Base-by-base conservation (phyloP, 2,113 vertebrate species). In the Cheilinus undulatus region DNA sequence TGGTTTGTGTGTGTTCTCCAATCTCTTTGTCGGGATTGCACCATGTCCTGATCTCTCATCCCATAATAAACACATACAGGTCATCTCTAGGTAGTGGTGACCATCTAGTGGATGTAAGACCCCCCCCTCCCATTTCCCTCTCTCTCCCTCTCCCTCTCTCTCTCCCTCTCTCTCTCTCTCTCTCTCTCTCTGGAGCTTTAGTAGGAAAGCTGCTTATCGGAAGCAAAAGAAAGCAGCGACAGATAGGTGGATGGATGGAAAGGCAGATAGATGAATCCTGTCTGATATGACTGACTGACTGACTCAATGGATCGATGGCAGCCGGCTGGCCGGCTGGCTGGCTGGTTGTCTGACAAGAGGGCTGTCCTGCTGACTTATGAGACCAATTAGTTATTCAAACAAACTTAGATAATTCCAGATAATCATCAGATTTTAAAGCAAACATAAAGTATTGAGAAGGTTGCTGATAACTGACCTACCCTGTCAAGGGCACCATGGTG, bases 161-260 rank as follows among this genome's bases (percentile, higher is more conserved):
- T 87, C 84, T 86, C 87, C n/a, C n/a, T 45, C 42, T 79, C 50
- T 13, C 38, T 40, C 38, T 64, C 49, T 26, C 45, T 66, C 69
- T 51, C 42, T 20, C 71, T 61, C 62, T 87, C 84, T 86, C 87
- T 84, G 48, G 85, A 75, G 87, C 68, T 92, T 92, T 88, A 67
- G 72, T 45, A 68, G 62, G 46, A 89, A 90, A 90, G 90, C 89
- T 86, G 89, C 89, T 92, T 90, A 90, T 88, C 87, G 19, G 73
- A 56, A 49, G 75, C 60, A 85, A 88, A 84, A 86, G 80, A 86
- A 89, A 80, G 79, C 69, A 83, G 62, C 49, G 62, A 80, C 83
- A 85, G 73, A 87, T 67, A 88, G 82, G 71, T 80, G 78, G 83
- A 80, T 78, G 84, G 85, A 86, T 84, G 76, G 74, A 81, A 75